Evolutionary conservation across 2,797 vertebrate genomes (phyloP), one percentile per base, ranked within the genome.

Genomic region (Eidolon dupreanum): DNA sequence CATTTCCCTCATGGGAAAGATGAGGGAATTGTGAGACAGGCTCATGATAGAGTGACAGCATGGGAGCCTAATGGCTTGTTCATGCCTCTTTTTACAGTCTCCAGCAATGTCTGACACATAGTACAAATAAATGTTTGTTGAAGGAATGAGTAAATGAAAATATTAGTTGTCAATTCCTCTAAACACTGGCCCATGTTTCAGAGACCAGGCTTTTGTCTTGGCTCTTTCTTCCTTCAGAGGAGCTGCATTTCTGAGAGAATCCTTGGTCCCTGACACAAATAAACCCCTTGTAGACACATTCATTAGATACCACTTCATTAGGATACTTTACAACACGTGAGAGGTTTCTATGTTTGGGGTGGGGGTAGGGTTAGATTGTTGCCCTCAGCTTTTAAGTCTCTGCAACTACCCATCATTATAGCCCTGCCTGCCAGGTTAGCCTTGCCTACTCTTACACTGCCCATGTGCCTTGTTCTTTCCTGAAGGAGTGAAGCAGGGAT

Each of bases 221-320:
- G 36, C 31, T 70, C 41, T 51, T 74, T 68, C n/a, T 59, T 46
- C n/a, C 75, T 41, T 92, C 22, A 38, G 17, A 12, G 1, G 36
- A 59, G 36, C 61, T 73, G 46, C 63, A 6, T 87, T 93, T 75
- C 87, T 90, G 59, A 53, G 8, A 66, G n/a, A 46, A 55, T 22
- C 24, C 66, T 36, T 57, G 41, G 57, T 49, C 19, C 38, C 2
- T 65, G 9, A 1, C 17, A n/a, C 31, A 43, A n/a, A 43, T 38
- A 19, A 71, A 28, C 53, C 36, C 36, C 51, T 55, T 0, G 28
- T 51, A 16, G 41, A 33, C 28, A 61, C n/a, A 63, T 55, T 61
- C 46, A 20, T 84, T 2, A 43, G 33, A 7, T 36, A n/a, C 16
- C 43, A 2, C 36, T 51, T 65, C 15, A 26, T n/a, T 8, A 36